Conservation (phyloP, 2,888 invertebrate species). For the Galerucella nymphaeae region DNA sequence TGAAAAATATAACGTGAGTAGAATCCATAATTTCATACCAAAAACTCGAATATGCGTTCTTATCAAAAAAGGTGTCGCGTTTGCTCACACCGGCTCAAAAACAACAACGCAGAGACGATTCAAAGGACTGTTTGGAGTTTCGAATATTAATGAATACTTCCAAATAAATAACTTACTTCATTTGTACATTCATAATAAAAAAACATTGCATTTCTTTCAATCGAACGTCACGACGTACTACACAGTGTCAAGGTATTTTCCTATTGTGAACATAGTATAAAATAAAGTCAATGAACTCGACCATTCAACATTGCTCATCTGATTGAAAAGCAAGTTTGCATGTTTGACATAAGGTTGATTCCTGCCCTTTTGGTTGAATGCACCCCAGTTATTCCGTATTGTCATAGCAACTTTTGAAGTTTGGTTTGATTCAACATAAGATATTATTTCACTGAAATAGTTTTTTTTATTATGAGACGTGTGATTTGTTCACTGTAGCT, state of each 20-base stretch:
- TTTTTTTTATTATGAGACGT: neutral
- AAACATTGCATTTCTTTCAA: too few species aligned
- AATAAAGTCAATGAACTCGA: slow-evolving; percentile 21
- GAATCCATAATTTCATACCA: too few species aligned
- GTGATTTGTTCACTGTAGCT: neutral
- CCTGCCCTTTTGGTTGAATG: slow-evolving; percentile 44
- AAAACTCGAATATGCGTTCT: too few species aligned
- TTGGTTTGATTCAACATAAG: slow-evolving; percentile 16
- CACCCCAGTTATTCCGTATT: slow-evolving; percentile 55
- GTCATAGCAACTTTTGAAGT: slow-evolving; percentile 56
- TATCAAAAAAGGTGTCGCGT: too few species aligned
- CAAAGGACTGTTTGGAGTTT: too few species aligned
- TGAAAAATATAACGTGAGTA: too few species aligned
- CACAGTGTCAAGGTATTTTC: slow-evolving; percentile 1
- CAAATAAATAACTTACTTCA: too few species aligned
- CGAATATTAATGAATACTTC: too few species aligned
- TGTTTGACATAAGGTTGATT: slow-evolving; percentile 36
- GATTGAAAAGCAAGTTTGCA: slow-evolving; percentile 26
- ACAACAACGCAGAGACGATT: too few species aligned
- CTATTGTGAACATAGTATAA: neutral
- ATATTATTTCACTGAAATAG: slow-evolving; percentile 8
- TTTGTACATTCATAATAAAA: too few species aligned
- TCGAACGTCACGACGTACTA: neutral
- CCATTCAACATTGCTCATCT: slow-evolving; percentile 11
- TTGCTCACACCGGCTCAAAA: too few species aligned